Evolutionary conservation across 2,888 invertebrate species (phyloP).

Genomic region (Lutraria lutraria): DNA sequence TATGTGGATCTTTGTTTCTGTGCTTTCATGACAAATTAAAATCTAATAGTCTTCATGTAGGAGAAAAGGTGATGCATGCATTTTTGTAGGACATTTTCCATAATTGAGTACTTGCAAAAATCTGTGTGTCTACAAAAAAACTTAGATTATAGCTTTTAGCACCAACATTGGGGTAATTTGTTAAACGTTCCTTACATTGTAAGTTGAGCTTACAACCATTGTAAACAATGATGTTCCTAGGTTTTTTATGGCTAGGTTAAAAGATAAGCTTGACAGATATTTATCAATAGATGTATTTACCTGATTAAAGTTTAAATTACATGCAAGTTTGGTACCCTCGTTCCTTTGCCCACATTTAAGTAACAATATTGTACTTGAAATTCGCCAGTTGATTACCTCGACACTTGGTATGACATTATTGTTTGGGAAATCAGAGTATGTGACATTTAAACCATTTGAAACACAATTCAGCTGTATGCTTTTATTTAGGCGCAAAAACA

Average conservation of each 20-base stretch:
- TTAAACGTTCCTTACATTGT: not conserved
- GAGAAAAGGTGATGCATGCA: not conserved
- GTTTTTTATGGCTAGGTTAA: not conserved
- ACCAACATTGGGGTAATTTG: not conserved
- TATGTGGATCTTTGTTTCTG: not conserved
- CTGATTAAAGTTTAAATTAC: slow-evolving; percentile 19
- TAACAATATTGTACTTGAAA: not conserved
- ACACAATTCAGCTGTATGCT: not conserved
- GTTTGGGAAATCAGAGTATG: not conserved
- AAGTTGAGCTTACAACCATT: not conserved
- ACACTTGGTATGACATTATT: slow-evolving; percentile 8
- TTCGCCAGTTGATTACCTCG: not conserved
- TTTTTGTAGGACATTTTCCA: not conserved
- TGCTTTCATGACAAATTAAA: not conserved
- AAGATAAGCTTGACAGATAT: not conserved
- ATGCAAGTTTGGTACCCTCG: not conserved
- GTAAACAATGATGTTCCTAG: not conserved
- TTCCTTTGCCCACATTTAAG: not conserved
- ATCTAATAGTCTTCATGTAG: not conserved
- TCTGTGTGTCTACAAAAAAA: not conserved
- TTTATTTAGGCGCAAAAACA: slow-evolving; percentile 3
- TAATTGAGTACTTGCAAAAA: not conserved
- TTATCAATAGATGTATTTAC: slow-evolving; percentile 9
- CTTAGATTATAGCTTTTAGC: not conserved
- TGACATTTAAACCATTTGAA: slow-evolving; percentile 6